A percentile compares a stretch with the other conserved stretches of the same genome.
These are phyloP conservation scores for Bucorvus abyssinicus DNA, from an alignment of 2,797 vertebrate genomes.

Conservation along the genomic window DNA sequence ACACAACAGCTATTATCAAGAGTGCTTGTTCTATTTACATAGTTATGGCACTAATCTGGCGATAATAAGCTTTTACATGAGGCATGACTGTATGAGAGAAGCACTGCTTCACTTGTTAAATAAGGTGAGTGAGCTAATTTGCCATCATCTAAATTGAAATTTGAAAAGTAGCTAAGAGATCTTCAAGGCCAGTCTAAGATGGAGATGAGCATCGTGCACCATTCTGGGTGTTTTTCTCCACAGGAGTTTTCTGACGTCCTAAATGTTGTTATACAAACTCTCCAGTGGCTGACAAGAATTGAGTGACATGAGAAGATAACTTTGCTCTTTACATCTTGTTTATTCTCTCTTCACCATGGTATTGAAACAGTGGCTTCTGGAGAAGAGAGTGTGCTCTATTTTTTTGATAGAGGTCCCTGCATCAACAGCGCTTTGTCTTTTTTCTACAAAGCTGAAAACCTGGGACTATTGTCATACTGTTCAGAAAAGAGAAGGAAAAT, in stretches of 20 bases:
- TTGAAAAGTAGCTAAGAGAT: background rate
- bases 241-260: background rate
- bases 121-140: constrained; percentile 78
- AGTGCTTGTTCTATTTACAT: constrained; percentile 93
- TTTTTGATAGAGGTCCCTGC: background rate
- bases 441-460: background rate
- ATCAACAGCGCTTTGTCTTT: background rate
- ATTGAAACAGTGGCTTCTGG: background rate
- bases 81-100: constrained; percentile 86
- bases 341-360: background rate
- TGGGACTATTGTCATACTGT: background rate
- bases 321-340: background rate
- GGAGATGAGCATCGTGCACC: background rate
- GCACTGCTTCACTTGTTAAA: constrained; percentile 87
- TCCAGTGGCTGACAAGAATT: background rate
- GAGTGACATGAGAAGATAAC: background rate
- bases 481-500: background rate
- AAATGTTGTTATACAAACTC: background rate
- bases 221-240: background rate
- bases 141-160: background rate
- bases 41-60: constrained; percentile 90
- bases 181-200: background rate
- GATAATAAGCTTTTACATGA: constrained; percentile 91
- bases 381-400: background rate
- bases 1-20: constrained; percentile 83